Percentiles rank a stretch among this genome's conserved stretches.
phyloP scores from a whole-genome alignment of 2,113 vertebrate genomes.

The Engraulis encrasicolus region DNA sequence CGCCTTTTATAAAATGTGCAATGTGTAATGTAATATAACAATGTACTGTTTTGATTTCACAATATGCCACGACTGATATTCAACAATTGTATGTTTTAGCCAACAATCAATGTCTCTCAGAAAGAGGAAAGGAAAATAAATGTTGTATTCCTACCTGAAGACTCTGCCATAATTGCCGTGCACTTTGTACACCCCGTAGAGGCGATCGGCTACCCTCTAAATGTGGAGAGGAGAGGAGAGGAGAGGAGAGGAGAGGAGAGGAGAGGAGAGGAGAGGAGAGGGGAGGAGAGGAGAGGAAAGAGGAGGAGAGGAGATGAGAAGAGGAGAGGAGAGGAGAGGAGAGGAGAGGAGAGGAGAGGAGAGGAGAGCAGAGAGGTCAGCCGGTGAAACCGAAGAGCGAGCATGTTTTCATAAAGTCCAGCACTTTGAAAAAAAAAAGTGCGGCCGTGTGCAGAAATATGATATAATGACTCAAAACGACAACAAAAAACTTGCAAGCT shows the following conservation, averaged over 20 bases:
- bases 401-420: slow-evolving; percentile 8
- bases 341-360: too few relatives aligned
- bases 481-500: slow-evolving; percentile 7
- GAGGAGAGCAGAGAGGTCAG: slow-evolving; percentile 46
- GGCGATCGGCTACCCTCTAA: slow-evolving; percentile 92
- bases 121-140: neutral
- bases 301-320: slow-evolving; percentile 45
- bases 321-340: neutral
- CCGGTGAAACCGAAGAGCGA: neutral
- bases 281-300: slow-evolving; percentile 50
- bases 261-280: too few relatives aligned
- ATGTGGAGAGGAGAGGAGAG: slow-evolving; percentile 46
- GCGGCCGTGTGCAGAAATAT: neutral
- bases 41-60: neutral
- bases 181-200: slow-evolving; percentile 96
- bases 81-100: too few relatives aligned
- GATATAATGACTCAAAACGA: slow-evolving; percentile 1
- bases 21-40: too few relatives aligned
- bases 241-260: neutral
- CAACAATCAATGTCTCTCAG: neutral
- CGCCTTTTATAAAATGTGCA: too few relatives aligned
- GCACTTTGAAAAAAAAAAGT: neutral
- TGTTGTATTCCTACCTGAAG: slow-evolving; percentile 82
- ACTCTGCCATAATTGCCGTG: slow-evolving; percentile 97
- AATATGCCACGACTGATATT: neutral